Base-by-base conservation (phyloP, 2,113 vertebrate genomes). In the Pachycephala philippinensis region DNA sequence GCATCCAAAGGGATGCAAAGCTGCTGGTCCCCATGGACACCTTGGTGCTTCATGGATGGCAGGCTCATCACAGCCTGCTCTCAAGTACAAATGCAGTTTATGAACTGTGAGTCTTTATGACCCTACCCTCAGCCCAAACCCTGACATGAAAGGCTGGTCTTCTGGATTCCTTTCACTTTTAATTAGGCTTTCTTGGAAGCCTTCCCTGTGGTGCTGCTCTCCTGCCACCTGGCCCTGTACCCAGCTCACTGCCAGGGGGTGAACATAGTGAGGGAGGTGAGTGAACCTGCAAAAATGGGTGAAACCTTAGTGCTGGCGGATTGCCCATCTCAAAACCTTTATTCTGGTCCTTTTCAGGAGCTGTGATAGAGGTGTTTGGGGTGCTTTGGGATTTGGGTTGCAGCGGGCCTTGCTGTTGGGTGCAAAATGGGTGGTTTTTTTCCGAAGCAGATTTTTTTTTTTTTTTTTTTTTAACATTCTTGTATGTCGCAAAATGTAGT, bases 291-390 rank as follows among this genome's bases (percentile, higher is more conserved):
- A 2, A 26, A 86, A 86, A 50, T 28, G 6, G 8, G 27, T 76
- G 39, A 64, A 68, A 57, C 20, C n/a, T 65, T 5, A 2, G 19
- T 7, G 7, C 24, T 81, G 28, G 37, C 0, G 0, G 15, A 30
- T 28, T 79, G 44, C 47, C 72, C 2, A 5, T 21, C 33, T 90
- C 76, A 31, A 63, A 82, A 50, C 17, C 16, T 88, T 70, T 64
- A 8, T 35, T 23, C 28, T 79, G 23, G 13, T 49, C 24, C 18
- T 72, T 35, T 11, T 33, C 28, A 28, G 57, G 57, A 80, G 20
- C 35, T 64, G 18, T 75, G 22, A 13, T 23, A n/a, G 59, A 61
- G n/a, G 23, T 4, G 2, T 35, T 79, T 30, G 74, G 47, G 54
- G 12, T 42, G 11, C 54, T 81, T 81, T 75, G 15, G 45, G 61